Percentiles rank a stretch among this genome's conserved stretches.
phyloP scores from a whole-genome alignment of 2,888 invertebrate species.

The Carpatolechia fugitivella region DNA sequence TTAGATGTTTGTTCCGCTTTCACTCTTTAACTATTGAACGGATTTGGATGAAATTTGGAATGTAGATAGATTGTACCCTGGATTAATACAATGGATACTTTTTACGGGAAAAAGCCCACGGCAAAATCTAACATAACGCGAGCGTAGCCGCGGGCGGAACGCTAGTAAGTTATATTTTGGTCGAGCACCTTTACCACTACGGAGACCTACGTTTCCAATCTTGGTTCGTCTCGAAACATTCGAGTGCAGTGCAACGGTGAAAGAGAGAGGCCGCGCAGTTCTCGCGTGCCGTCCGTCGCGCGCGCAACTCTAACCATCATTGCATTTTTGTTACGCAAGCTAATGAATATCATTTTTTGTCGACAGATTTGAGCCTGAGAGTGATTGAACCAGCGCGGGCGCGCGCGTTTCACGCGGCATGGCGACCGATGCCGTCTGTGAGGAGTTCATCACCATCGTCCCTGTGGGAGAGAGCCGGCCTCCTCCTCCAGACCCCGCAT shows the following conservation, averaged over 20 bases:
- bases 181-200: conserved; percentile 28
- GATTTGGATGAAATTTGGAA: no score
- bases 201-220: conserved; percentile 36
- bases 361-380: conserved; percentile 59
- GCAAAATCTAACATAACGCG: no score
- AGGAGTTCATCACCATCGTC: conserved; percentile 80
- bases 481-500: conserved; percentile 55
- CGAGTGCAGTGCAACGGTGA: conserved; percentile 58
- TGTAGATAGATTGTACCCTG: no score
- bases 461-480: conserved; percentile 75
- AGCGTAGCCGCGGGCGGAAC: no score
- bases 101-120: no score
- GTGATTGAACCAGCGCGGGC: conserved; percentile 42
- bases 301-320: conserved; percentile 43
- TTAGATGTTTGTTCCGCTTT: no score
- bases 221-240: conserved; percentile 49
- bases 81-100: no score
- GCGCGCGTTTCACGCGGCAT: conserved; percentile 64
- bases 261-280: conserved; percentile 66
- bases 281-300: conserved; percentile 51
- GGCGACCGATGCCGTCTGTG: conserved; percentile 68
- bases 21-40: no score
- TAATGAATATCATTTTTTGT: conserved; percentile 60
- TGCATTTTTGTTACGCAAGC: conserved; percentile 63
- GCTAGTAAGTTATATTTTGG: conserved; percentile 31